These are phyloP conservation scores for Pangasius krempfi DNA, from an alignment of 2,797 vertebrate genomes.

Conservation along the genomic window DNA sequence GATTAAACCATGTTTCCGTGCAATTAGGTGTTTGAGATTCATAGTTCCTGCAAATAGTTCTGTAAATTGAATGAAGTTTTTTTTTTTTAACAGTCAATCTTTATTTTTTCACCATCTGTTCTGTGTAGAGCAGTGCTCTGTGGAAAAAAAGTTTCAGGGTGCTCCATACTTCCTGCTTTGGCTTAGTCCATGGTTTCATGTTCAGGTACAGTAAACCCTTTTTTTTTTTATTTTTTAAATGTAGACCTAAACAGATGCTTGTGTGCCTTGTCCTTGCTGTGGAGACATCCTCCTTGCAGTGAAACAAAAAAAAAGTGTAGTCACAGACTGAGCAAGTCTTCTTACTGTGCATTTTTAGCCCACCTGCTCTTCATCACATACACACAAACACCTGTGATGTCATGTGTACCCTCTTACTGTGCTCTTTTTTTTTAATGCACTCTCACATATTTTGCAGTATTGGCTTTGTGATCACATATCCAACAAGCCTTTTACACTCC, in stretches of 20 bases:
- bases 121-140: slow-evolving; percentile 18
- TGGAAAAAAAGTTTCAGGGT: slow-evolving; percentile 7
- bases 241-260: slow-evolving; percentile 63
- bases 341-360: slow-evolving; percentile 40
- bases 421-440: background rate
- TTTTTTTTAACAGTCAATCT: background rate
- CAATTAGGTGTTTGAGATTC: slow-evolving; percentile 10
- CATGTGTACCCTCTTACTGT: background rate
- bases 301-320: slow-evolving; percentile 25
- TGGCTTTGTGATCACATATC: background rate
- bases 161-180: slow-evolving; percentile 31
- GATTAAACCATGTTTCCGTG: background rate
- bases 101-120: slow-evolving; percentile 6
- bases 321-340: background rate
- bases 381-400: slow-evolving; percentile 25
- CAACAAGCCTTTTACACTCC: background rate
- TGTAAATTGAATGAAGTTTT: background rate
- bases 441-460: background rate
- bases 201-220: slow-evolving; percentile 33
- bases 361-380: slow-evolving; percentile 5
- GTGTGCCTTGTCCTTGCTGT: slow-evolving; percentile 75
- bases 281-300: slow-evolving; percentile 58
- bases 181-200: slow-evolving; percentile 39
- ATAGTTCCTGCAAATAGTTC: background rate
- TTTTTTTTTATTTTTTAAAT: slow-evolving; percentile 37